Conservation (phyloP, 2,797 vertebrate species). For the Anas acuta region DNA sequence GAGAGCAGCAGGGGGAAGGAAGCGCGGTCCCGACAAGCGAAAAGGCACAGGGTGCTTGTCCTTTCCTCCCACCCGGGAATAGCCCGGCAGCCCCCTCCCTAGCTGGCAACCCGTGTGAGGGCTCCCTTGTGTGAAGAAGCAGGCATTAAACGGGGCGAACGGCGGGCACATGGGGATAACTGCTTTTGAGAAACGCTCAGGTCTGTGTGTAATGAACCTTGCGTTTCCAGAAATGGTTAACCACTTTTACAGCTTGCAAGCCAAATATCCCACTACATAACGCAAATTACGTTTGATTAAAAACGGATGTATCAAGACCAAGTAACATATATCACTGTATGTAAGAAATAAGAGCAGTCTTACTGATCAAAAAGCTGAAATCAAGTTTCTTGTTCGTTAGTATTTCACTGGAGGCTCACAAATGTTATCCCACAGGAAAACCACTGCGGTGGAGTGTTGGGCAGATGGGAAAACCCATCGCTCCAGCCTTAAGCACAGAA, state of each 20-base stretch:
- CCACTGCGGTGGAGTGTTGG: neutral
- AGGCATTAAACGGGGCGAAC: neutral
- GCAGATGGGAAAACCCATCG: neutral
- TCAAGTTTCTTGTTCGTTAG: neutral
- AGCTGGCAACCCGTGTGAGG: neutral
- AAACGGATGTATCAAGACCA: neutral
- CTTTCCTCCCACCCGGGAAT: neutral
- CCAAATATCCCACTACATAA: neutral
- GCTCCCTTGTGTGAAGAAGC: neutral
- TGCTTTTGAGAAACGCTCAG: neutral
- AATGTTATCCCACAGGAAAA: neutral
- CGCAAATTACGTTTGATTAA: neutral
- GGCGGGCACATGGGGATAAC: accelerated
- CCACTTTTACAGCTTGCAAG: neutral
- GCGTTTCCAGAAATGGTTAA: neutral
- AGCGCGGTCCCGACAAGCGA: neutral
- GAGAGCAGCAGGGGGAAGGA: neutral
- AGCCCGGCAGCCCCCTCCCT: neutral
- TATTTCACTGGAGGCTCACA: accelerated
- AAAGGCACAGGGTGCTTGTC: neutral
- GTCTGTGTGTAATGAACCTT: neutral
- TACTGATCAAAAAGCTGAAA: neutral
- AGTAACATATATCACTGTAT: accelerated
- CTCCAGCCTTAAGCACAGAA: neutral
- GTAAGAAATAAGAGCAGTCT: neutral